These are phyloP conservation scores for Megastigmus dorsalis DNA, from an alignment of 2,888 invertebrate species.

Conservation along the genomic window DNA sequence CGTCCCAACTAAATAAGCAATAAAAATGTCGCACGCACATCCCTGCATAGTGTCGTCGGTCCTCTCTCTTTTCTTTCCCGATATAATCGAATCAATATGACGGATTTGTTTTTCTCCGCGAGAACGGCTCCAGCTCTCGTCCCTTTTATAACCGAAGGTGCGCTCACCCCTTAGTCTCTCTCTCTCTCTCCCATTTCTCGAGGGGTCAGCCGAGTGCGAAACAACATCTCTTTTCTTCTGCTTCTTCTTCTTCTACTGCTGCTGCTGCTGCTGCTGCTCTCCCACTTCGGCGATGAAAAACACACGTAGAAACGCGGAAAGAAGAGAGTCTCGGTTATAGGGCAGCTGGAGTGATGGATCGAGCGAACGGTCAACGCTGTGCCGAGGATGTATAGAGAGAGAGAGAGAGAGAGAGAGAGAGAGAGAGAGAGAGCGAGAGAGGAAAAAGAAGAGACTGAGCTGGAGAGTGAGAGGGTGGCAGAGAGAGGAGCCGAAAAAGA, in stretches of 20 bases:
- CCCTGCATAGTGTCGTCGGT: not conserved
- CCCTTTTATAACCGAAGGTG: too few species aligned
- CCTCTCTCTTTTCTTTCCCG: too few species aligned
- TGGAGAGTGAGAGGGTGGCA: not conserved
- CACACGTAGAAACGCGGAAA: constrained; percentile 2
- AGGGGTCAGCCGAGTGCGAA: constrained; percentile 36
- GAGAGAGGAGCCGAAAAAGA: too few species aligned
- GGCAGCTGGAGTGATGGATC: constrained; percentile 41
- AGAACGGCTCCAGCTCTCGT: not conserved
- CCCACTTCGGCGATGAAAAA: constrained; percentile 18
- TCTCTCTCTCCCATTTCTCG: too few species aligned
- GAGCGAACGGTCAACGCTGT: not conserved
- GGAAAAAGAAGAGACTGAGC: not conserved
- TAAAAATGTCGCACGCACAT: too few species aligned
- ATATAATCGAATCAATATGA: constrained; percentile 42
- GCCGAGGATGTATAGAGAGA: not conserved
- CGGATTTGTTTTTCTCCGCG: constrained; percentile 40
- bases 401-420: not conserved
- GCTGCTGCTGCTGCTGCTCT: too few species aligned
- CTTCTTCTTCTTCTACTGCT: too few species aligned
- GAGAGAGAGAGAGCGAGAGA: not conserved
- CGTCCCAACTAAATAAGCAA: too few species aligned
- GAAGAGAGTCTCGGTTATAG: constrained; percentile 33
- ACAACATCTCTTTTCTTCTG: constrained; percentile 28
- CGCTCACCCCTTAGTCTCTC: too few species aligned